Percentiles rank a stretch among this genome's conserved stretches.
These are phyloP conservation scores for Glaucidium brasilianum DNA, from an alignment of 2,113 vertebrate genomes.

Conservation along the genomic window DNA sequence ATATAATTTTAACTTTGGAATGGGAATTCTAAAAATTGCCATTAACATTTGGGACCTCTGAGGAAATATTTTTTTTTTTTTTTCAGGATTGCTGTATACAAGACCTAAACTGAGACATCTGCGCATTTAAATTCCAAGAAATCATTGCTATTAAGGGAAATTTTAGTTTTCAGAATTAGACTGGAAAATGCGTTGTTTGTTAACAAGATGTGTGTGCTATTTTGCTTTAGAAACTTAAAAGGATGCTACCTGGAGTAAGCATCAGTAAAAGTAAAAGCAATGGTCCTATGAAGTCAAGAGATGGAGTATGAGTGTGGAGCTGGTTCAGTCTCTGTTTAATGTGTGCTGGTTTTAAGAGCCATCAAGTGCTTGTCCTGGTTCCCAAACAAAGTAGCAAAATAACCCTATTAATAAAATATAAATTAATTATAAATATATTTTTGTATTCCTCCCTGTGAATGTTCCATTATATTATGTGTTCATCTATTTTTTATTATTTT, in stretches of 20 bases:
- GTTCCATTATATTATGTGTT: background rate
- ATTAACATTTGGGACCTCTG: background rate
- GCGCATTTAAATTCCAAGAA: background rate
- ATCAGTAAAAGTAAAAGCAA: background rate
- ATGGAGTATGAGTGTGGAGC: background rate
- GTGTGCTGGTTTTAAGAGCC: background rate
- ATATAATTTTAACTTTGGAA: background rate
- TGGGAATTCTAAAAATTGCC: background rate
- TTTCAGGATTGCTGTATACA: accelerated
- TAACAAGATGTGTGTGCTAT: background rate
- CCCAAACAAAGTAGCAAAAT: constrained; percentile 11
- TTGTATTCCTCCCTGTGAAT: background rate
- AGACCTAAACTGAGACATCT: background rate
- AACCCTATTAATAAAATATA: constrained; percentile 9
- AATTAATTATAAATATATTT: constrained; percentile 10
- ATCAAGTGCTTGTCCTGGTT: background rate
- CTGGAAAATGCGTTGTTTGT: background rate
- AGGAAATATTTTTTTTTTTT: background rate
- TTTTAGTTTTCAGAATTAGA: background rate
- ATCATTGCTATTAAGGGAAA: background rate
- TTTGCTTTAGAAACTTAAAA: background rate
- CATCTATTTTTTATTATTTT: constrained; percentile 19
- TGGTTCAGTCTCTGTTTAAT: background rate
- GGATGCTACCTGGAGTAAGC: background rate
- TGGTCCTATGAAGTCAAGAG: background rate